Base-by-base conservation (phyloP, 2,797 vertebrate genomes). In the Distichodus sexfasciatus region DNA sequence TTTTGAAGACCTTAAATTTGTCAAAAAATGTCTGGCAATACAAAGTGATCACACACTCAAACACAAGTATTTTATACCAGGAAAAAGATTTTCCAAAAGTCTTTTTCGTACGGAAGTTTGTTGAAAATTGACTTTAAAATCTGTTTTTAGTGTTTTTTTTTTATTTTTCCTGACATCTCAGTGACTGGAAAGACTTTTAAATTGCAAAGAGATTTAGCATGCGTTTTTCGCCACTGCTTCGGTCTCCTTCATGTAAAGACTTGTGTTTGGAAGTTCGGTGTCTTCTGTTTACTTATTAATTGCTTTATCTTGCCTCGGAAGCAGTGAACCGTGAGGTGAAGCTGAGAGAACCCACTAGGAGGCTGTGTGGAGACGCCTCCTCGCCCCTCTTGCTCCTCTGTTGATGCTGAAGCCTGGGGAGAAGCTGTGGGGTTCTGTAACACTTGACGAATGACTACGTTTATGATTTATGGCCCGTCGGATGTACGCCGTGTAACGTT, bases 361-460 rank as follows among this genome's bases (percentile, higher is more conserved):
- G 85, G 76, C 83, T 86, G 80, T 89, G 81, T 60, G 53, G 74
- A 83, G 57, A 76, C 64, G 77, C 54, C 41, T 74, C 59, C 73
- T 76, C 66, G 71, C 24, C 51, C 72, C n/a, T 47, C 76, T 68
- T 72, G 66, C 72, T 67, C 69, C 60, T 50, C 79, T 81, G 59
- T 78, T 83, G 71, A 76, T 79, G 74, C 72, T 86, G 85, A 90
- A 89, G 88, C 90, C 90, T 87, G 70, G 88, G 87, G 88, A 91
- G 82, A 89, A 88, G 85, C 89, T 76, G 82, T 87, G 89, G 87
- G 88, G 89, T 87, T 87, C 86, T 88, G 83, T 85, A 91, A 91
- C 89, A 90, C 91, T 90, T 91, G 90, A 91, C 91, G 88, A 90
- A 91, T 87, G 87, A 89, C 89, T 87, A 87, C 84, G 87, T 90